These are phyloP conservation scores for Montipora sp. DNA, from an alignment of 64 coral and sea anemone genomes.

Conservation along the genomic window DNA sequence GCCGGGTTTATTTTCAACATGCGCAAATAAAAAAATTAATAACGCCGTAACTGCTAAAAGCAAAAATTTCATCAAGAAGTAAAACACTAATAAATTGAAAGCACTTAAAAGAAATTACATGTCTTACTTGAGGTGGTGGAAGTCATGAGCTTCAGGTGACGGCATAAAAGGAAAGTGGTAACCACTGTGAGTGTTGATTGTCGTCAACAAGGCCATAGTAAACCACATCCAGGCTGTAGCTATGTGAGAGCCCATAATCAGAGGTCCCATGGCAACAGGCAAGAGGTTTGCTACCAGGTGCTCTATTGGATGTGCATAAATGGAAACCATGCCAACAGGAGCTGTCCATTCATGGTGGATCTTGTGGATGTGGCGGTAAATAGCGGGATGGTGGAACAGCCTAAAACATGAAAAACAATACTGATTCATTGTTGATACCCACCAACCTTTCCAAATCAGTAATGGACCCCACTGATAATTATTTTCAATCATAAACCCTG, in stretches of 20 bases:
- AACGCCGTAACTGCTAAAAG: too few species aligned
- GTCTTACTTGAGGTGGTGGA: conserved; percentile 96
- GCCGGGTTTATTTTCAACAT: too few species aligned
- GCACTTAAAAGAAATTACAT: too few species aligned
- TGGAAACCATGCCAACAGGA: conserved; percentile 79
- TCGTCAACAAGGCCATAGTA: conserved; percentile 75
- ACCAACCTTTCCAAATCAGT: too few species aligned
- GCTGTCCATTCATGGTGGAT: conserved; percentile 97
- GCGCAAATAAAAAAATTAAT: too few species aligned
- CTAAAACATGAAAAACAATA: conserved; percentile 41
- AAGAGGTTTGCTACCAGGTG: conserved; percentile 87
- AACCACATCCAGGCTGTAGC: conserved; percentile 98
- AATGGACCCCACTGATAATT: too few species aligned
- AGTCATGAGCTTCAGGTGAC: conserved; percentile 98
- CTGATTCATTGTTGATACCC: too few species aligned
- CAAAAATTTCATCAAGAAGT: too few species aligned
- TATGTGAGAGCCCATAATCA: conserved; percentile 97
- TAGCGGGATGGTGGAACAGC: conserved; percentile 87
- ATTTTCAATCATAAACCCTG: too few species aligned
- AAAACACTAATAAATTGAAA: too few species aligned
- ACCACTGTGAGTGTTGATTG: conserved; percentile 90
- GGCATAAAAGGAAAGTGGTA: conserved; percentile 95
- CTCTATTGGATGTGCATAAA: conserved; percentile 93
- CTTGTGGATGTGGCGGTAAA: conserved; percentile 96
- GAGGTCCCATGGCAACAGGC: conserved; percentile 84